Evolutionary conservation across 53 echinoderm and acorn worm genomes (phyloP).

Genomic region (Echinarachnius parma): DNA sequence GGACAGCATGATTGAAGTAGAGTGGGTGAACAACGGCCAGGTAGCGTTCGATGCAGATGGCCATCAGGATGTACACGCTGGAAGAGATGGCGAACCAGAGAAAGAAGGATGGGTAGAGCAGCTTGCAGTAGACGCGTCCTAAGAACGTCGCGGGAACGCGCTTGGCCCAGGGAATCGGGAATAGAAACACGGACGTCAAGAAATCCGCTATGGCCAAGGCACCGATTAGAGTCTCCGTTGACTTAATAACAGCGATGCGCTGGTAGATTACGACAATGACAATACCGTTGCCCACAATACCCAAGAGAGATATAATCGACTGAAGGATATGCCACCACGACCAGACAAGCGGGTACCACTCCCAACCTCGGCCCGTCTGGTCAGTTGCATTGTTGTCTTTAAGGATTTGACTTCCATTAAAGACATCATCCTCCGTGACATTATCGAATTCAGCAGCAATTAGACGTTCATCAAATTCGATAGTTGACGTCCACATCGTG

Average conservation of each 20-base stretch:
- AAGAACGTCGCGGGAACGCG: constrained; percentile 9
- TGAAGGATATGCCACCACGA: constrained; percentile 27
- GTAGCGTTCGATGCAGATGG: constrained; percentile 34
- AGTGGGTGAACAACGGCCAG: constrained; percentile 28
- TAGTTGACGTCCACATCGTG: too few species aligned
- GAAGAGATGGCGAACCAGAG: constrained; percentile 21
- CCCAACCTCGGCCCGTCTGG: too few species aligned
- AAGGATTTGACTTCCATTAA: too few species aligned
- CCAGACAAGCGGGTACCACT: constrained; percentile 23
- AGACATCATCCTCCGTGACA: too few species aligned
- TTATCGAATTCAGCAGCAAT: too few species aligned
- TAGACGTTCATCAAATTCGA: too few species aligned
- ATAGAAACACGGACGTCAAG: constrained; percentile 15
- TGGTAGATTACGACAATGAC: constrained; percentile 37
- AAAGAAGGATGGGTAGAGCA: constrained; percentile 27
- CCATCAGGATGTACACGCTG: constrained; percentile 19
- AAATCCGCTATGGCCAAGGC: constrained; percentile 21
- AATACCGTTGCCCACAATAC: constrained; percentile 17
- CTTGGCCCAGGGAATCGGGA: constrained; percentile 34
- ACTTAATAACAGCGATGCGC: neutral
- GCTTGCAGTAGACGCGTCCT: constrained; percentile 23
- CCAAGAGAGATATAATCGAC: neutral
- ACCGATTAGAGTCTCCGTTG: constrained; percentile 19
- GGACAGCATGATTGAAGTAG: constrained; percentile 8
- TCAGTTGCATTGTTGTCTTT: too few species aligned